phyloP scores from a whole-genome alignment of 2,888 invertebrate genomes.

The Diloba caeruleocephala region DNA sequence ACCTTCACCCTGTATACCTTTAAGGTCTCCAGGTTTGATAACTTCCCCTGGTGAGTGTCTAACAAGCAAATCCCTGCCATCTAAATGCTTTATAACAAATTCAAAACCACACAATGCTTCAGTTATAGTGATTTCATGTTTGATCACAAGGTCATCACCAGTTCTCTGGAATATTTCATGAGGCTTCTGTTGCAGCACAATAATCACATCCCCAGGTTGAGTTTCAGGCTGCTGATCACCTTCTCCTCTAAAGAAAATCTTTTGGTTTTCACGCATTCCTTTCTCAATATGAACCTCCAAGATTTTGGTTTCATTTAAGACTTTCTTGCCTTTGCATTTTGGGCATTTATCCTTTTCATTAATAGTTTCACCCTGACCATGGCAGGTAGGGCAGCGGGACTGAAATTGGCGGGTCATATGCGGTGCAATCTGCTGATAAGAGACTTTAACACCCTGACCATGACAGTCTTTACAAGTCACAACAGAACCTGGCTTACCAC shows the following conservation, averaged over 20 bases:
- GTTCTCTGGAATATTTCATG: slow-evolving; percentile 94
- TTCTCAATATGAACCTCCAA: slow-evolving; percentile 96
- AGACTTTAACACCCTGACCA: slow-evolving; percentile 93
- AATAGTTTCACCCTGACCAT: slow-evolving; percentile 92
- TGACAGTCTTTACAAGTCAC: slow-evolving; percentile 92
- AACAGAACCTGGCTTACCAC: slow-evolving; percentile 92
- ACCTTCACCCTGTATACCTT: slow-evolving; percentile 95
- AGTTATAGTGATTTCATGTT: slow-evolving; percentile 93
- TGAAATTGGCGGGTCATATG: slow-evolving; percentile 91
- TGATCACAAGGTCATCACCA: slow-evolving; percentile 93
- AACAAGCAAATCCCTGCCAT: slow-evolving; percentile 95
- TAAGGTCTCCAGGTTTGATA: slow-evolving; percentile 94
- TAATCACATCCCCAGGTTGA: slow-evolving; percentile 96
- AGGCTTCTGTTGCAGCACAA: slow-evolving; percentile 94
- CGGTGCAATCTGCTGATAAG: slow-evolving; percentile 91
- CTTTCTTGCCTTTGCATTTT: slow-evolving; percentile 95
- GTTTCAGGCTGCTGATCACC: slow-evolving; percentile 97
- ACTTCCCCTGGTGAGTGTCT: slow-evolving; percentile 94
- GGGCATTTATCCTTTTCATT: slow-evolving; percentile 95
- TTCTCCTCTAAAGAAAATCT: slow-evolving; percentile 95
- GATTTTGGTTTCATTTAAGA: slow-evolving; percentile 94
- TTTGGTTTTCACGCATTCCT: slow-evolving; percentile 96
- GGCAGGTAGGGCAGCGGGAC: slow-evolving; percentile 90
- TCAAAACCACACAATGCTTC: slow-evolving; percentile 97
- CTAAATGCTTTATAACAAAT: slow-evolving; percentile 95